These are phyloP conservation scores for human (Homo sapiens) DNA, from an alignment of 2,113 vertebrate species.

Conservation along the genomic window GRCh38 chr9:97956501-97957000, in stretches of 20 bases:
- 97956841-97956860: neutral
- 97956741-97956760: neutral
- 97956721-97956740: constrained; percentile 9
- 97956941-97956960: constrained; percentile 25
- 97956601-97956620: neutral
- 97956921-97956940: neutral
- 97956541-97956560: neutral
- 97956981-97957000: neutral
- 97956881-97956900: neutral
- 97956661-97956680: constrained; percentile 39
- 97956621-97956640: constrained; percentile 6
- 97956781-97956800: neutral
- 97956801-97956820: neutral
- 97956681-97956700: constrained; percentile 52
- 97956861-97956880: neutral
- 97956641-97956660: constrained; percentile 10
- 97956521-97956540: constrained; percentile 17
- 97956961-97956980: neutral
- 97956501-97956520: neutral
- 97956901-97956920: neutral
- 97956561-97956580: neutral
- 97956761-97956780: constrained; percentile 18
- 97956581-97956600: neutral
- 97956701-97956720: constrained; percentile 36
- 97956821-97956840: neutral